Evolutionary conservation across 2,888 invertebrate species (phyloP).

Genomic region (Callimorpha dominula): DNA sequence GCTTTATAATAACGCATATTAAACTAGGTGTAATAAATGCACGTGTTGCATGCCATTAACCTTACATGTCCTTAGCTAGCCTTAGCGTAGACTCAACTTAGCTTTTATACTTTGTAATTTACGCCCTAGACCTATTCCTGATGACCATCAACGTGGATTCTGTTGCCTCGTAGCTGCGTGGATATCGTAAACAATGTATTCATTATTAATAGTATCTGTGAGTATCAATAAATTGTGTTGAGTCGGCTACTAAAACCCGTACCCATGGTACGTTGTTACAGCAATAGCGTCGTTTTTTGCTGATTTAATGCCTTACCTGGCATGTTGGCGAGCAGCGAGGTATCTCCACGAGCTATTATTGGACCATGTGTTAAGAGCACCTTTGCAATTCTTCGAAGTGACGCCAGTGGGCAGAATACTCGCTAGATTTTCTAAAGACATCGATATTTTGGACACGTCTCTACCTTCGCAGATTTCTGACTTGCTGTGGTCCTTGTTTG

Average conservation of each 20-base stretch:
- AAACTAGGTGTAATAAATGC: slow-evolving; percentile 10
- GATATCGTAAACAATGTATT: slow-evolving; percentile 76
- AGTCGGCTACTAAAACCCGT: slow-evolving; percentile 48
- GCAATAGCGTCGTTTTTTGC: slow-evolving; percentile 89
- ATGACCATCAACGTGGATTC: slow-evolving; percentile 33
- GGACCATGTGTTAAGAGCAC: slow-evolving; percentile 88
- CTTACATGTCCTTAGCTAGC: slow-evolving; percentile 35
- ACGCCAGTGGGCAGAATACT: slow-evolving; percentile 92
- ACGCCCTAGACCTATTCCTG: slow-evolving; percentile 25
- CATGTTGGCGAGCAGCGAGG: slow-evolving; percentile 89
- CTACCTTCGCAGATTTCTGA: slow-evolving; percentile 89
- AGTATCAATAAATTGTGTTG: slow-evolving; percentile 19
- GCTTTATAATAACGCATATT: slow-evolving; percentile 8
- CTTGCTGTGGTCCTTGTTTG: slow-evolving; percentile 90
- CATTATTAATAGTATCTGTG: slow-evolving; percentile 63
- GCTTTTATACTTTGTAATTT: slow-evolving; percentile 19
- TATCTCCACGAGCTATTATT: slow-evolving; percentile 88
- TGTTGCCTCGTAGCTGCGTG: slow-evolving; percentile 38
- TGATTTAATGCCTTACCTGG: slow-evolving; percentile 90
- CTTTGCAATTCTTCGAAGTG: slow-evolving; percentile 92
- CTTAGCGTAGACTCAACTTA: slow-evolving; percentile 32
- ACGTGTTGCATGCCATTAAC: slow-evolving; percentile 37
- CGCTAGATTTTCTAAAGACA: slow-evolving; percentile 91
- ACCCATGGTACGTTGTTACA: slow-evolving; percentile 86
- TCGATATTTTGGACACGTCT: slow-evolving; percentile 90